Evolutionary conservation across 2,113 vertebrate genomes (phyloP), one percentile per base, ranked within the genome.

Genomic region (Hippocampus guttulatus): DNA sequence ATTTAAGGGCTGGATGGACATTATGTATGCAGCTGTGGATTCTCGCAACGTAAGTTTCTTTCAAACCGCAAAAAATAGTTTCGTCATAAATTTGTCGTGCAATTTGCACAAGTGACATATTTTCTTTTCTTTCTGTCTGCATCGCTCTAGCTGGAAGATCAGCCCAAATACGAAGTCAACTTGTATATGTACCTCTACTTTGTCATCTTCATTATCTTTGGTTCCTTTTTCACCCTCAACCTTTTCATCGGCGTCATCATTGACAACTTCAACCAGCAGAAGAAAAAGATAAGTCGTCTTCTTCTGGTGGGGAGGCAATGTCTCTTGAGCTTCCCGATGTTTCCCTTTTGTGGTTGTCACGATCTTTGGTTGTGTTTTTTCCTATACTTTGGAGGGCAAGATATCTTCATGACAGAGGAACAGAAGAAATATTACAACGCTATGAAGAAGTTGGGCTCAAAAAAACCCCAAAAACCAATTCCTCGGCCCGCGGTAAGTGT

Each of bases 221-320:
- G 97, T 73, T 95, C 97, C 0, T 99, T 99, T 91, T 99, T 99
- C 87, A 99, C 97, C 54, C 91, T 99, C 73, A 99, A 99, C 83
- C 92, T 99, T 66, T 99, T 99, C 87, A 98, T 99, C 81, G 97
- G 97, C 72, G 97, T 99, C 85, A 97, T 99, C 90, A 99, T 99
- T 70, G 97, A 99, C 91, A 99, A 99, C 89, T 99, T 99, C 93
- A 99, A 99, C 85, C 97, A 99, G 90, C 97, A 99, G 84, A 99
- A 99, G 91, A 99, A 98, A 87, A 99, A 99, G 97, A 99, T 99
- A 93, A 98, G 97, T 98, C 88, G 89, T 79, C 67, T 60, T 66
- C 6, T 43, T 47, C 4, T 15, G 41, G 43, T 3, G 23, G 41
- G 43, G 30, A 0, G 4, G 7, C 30, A 67, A 18, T 23, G 8